phyloP scores from a whole-genome alignment of 2,888 invertebrate genomes.

The Drosophila leonis region DNA sequence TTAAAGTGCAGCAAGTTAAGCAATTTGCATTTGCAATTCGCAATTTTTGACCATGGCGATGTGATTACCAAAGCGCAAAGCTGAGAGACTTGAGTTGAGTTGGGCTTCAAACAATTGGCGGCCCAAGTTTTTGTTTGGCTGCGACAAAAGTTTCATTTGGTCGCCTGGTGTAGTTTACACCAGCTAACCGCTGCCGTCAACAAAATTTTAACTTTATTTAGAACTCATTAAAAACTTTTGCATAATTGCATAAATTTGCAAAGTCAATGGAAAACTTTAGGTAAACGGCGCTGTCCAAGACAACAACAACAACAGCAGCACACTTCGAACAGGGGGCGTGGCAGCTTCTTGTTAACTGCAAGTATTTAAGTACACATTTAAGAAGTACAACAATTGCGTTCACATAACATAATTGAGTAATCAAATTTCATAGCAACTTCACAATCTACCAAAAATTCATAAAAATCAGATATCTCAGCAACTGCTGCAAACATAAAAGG shows the following conservation, averaged over 20 bases:
- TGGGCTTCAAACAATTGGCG: slow-evolving; percentile 18
- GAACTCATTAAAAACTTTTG: slow-evolving; percentile 80
- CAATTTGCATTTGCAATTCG: slow-evolving; percentile 40
- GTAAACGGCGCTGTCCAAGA: slow-evolving; percentile 26
- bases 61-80: slow-evolving; percentile 63
- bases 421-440: slow-evolving; percentile 3
- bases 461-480: background rate
- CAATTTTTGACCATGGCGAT: slow-evolving; percentile 43
- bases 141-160: slow-evolving; percentile 64
- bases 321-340: slow-evolving; percentile 1
- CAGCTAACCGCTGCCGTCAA: slow-evolving; percentile 65
- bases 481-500: background rate
- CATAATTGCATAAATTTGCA: slow-evolving; percentile 80
- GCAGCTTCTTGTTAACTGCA: background rate
- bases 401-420: slow-evolving; percentile 6
- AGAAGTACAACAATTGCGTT: background rate
- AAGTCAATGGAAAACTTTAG: slow-evolving; percentile 73
- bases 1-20: slow-evolving; percentile 47
- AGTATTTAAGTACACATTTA: background rate
- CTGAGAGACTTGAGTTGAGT: background rate
- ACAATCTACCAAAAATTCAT: background rate
- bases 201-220: slow-evolving; percentile 76
- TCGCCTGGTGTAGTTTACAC: slow-evolving; percentile 69
- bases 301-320: slow-evolving; percentile 3
- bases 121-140: slow-evolving; percentile 42